A percentile compares a stretch with the other conserved stretches of the same genome.
Evolutionary conservation across 2,113 vertebrate species (phyloP).

Genomic region (Thamnophis sirtalis): DNA sequence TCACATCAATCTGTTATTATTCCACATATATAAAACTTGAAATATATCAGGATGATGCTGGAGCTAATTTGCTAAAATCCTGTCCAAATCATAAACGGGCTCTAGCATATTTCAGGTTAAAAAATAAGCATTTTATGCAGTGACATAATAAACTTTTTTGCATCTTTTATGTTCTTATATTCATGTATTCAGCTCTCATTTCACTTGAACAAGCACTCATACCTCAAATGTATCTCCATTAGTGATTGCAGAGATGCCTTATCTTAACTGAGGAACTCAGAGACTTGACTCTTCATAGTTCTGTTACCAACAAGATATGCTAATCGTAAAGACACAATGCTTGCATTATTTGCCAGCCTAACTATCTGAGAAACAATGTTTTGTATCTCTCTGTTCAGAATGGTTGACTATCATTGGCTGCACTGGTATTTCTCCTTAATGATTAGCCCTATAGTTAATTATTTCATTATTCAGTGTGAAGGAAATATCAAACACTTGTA

Average conservation of each 20-base stretch:
- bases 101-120: neutral
- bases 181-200: neutral
- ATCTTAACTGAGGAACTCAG: neutral
- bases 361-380: neutral
- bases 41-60: neutral
- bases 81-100: neutral
- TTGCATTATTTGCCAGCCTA: neutral
- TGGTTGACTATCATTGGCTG: neutral
- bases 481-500: slow-evolving; percentile 8
- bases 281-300: neutral
- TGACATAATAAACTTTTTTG: neutral
- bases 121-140: neutral
- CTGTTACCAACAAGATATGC: neutral
- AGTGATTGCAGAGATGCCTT: neutral
- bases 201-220: neutral
- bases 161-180: neutral
- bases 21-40: neutral
- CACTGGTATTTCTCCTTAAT: neutral
- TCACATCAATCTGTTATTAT: neutral
- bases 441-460: neutral
- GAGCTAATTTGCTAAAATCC: neutral
- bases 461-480: neutral
- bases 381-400: neutral
- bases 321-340: neutral
- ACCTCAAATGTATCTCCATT: neutral